A percentile compares a stretch with the other conserved stretches of the same genome.
Conservation (phyloP, 2,113 vertebrate species). For the Motacilla alba region DNA sequence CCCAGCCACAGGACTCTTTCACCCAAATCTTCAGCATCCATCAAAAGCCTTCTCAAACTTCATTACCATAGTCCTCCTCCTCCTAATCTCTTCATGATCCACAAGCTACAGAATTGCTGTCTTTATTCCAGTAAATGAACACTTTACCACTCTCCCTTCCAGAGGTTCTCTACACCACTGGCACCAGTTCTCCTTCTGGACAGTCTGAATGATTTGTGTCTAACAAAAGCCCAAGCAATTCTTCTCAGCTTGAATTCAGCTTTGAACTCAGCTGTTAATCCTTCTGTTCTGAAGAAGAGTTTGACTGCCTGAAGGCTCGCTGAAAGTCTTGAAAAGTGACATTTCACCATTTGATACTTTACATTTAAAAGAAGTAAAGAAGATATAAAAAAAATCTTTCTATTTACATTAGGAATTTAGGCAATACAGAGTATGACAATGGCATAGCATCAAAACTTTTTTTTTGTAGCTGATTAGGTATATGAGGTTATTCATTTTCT, state of each 20-base stretch:
- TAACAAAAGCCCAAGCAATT: not conserved
- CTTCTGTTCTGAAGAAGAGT: not conserved
- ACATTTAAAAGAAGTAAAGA: not conserved
- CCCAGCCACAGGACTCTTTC: not conserved
- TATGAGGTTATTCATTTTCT: not conserved
- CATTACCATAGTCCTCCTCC: not conserved
- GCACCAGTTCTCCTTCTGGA: not conserved
- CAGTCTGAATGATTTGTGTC: not conserved
- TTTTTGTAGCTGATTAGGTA: not conserved
- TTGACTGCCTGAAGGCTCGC: not conserved
- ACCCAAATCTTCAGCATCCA: not conserved
- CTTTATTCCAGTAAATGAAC: not conserved
- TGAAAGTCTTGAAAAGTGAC: not conserved
- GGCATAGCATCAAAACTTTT: fast-evolving
- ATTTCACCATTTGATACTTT: not conserved
- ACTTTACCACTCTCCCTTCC: not conserved
- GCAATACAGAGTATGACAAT: not conserved
- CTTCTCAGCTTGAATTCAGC: not conserved
- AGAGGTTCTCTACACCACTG: not conserved
- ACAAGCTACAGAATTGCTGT: not conserved
- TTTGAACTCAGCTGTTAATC: not conserved
- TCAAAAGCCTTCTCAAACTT: not conserved
- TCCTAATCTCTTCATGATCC: not conserved
- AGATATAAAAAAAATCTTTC: not conserved
- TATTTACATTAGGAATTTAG: not conserved